A percentile compares a stretch with the other conserved stretches of the same genome.
Conservation (phyloP, 2,113 vertebrate genomes). For the Cyprinodon tularosa region DNA sequence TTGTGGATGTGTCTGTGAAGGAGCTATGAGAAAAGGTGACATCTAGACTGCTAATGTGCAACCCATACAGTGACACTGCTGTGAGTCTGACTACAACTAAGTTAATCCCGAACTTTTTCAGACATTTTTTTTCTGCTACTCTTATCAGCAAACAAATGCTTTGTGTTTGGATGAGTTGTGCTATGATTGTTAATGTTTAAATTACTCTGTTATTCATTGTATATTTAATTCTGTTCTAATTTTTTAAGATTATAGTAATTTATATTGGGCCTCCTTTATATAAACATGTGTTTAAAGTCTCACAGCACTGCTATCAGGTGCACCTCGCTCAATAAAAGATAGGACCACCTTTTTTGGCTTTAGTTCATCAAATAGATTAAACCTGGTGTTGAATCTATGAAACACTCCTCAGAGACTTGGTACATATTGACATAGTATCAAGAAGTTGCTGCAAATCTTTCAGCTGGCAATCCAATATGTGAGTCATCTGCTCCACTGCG, state of each 20-base stretch:
- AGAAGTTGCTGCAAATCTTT: neutral
- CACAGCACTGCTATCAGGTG: neutral
- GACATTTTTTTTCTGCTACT: conserved; percentile 4
- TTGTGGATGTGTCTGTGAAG: conserved; percentile 14
- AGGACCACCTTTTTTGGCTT: neutral
- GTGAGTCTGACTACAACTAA: conserved; percentile 27
- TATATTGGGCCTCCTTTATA: conserved; percentile 30
- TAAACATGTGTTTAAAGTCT: neutral
- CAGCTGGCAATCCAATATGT: neutral
- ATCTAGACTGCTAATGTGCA: conserved; percentile 47
- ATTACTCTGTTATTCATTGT: neutral
- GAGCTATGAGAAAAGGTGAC: conserved; percentile 39
- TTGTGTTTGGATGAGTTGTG: neutral
- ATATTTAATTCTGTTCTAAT: conserved; percentile 7
- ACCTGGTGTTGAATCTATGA: neutral
- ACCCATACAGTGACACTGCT: conserved; percentile 28
- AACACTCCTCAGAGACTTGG: neutral
- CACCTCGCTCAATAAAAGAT: neutral
- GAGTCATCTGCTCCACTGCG: neutral
- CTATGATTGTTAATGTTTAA: conserved; percentile 10
- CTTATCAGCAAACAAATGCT: conserved; percentile 2
- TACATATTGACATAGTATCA: neutral
- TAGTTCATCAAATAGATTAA: neutral
- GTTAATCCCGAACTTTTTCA: conserved; percentile 24
- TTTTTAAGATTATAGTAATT: conserved; percentile 23